Conservation (phyloP, 2,113 vertebrate genomes). For the Phylloscopus trochiloides region DNA sequence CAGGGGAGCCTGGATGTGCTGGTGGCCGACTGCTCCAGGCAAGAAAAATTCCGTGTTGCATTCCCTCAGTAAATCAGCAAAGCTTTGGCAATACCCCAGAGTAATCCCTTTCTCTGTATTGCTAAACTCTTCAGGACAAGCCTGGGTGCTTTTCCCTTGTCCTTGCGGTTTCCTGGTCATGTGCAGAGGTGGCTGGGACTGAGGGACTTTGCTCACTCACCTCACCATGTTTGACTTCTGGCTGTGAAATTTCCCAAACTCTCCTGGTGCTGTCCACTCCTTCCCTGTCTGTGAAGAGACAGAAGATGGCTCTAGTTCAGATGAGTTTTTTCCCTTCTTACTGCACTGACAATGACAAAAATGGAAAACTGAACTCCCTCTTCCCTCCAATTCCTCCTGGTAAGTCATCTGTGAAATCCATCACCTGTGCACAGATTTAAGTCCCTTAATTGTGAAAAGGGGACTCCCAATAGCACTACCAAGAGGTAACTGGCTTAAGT, state of each 20-base stretch:
- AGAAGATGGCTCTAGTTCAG: not conserved
- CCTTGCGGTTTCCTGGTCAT: not conserved
- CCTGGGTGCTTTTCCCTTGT: not conserved
- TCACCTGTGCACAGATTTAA: not conserved
- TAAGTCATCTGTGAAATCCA: not conserved
- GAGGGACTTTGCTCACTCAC: constrained; percentile 72
- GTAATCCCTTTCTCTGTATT: not conserved
- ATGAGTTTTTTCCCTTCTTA: not conserved
- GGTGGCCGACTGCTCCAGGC: not conserved
- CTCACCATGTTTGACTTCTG: constrained; percentile 84
- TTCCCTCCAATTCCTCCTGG: not conserved
- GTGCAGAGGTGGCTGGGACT: not conserved
- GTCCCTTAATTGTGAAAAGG: not conserved
- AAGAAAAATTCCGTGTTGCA: not conserved
- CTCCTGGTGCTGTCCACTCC: constrained; percentile 93
- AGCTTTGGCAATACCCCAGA: not conserved
- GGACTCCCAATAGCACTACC: not conserved
- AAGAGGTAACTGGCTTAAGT: not conserved
- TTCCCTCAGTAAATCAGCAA: not conserved
- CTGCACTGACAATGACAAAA: not conserved
- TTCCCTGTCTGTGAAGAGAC: constrained; percentile 79
- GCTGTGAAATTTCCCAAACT: constrained; percentile 89
- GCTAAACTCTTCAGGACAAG: not conserved
- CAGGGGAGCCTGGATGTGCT: not conserved
- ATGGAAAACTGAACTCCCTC: not conserved